A percentile compares a stretch with the other conserved stretches of the same genome.
These are phyloP conservation scores for Diglossa cyanea DNA, from an alignment of 2,797 vertebrate genomes.

Conservation along the genomic window DNA sequence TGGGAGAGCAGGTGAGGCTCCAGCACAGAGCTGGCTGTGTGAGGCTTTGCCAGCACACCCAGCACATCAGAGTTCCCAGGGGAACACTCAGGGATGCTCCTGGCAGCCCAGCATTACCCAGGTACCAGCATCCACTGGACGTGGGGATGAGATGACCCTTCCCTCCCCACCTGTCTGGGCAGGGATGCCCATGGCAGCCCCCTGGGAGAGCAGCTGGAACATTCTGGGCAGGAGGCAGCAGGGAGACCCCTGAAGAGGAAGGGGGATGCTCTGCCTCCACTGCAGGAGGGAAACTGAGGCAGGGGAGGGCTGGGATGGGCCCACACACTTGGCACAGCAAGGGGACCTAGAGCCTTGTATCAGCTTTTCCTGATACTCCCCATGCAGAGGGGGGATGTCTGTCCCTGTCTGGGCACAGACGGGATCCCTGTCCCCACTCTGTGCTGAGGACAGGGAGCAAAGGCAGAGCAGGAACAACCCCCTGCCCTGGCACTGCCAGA, in stretches of 20 bases:
- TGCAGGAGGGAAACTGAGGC: not conserved
- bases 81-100: not conserved
- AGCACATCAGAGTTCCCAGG: no score
- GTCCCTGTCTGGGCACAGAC: not conserved
- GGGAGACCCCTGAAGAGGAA: not conserved
- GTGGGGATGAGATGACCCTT: no score
- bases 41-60: not conserved
- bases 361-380: not conserved
- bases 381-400: not conserved
- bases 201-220: not conserved
- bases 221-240: accelerated
- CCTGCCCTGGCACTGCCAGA: not conserved
- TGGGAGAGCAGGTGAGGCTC: not conserved
- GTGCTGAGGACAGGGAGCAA: not conserved
- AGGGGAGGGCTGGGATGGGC: not conserved
- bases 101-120: not conserved
- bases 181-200: not conserved
- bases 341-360: not conserved
- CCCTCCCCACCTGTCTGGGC: not conserved
- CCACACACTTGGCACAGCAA: not conserved
- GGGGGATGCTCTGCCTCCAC: not conserved
- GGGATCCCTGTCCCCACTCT: not conserved
- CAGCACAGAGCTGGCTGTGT: accelerated
- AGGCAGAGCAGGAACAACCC: not conserved
- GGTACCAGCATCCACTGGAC: not conserved